Base-by-base conservation (phyloP, 2,888 invertebrate genomes). In the Stegophylla sp. region DNA sequence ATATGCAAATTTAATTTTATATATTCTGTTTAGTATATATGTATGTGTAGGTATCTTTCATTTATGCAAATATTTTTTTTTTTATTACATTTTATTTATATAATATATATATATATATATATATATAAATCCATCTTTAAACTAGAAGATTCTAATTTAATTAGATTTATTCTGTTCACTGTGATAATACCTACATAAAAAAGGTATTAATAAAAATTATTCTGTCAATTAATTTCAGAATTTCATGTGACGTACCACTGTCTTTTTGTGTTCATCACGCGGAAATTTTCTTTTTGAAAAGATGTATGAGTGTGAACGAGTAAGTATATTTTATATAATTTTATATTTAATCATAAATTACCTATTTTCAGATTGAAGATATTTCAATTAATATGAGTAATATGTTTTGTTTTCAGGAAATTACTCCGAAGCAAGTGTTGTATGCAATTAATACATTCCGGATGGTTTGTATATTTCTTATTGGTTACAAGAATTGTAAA, bases 381-480 rank as follows among this genome's bases (percentile, higher is more conserved):
- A 51, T 74, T 45, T 59, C 26, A 45, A 23, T 41, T 10, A 41
- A 43, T n/a, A 26, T 1, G 43, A 5, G 20, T 43, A 26, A 2
- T n/a, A 5, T 17, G 56, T 43, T 45, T 61, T 9, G 17, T 64
- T 71, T 71, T 63, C 17, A 75, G 74, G 23, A 63, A 74, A 41
- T 15, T 23, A 71, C 15, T 17, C 63, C 63, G 41, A 51, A 63
- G 51, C 34, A 5, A 63, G 20, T 51, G 5, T 64, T 23, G 10
- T 23, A 41, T 20, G 20, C 10, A 41, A 64, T 5, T 63, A 51
- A 63, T 28, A 63, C 28, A 63, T 20, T 48, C 0, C 9, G 0
- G 15, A 61, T 28, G 74, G 74, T 74, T 63, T 34, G 74, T 74
- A 74, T 51, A 20, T 51, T 51, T 63, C 10, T 59, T 72, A 12